These are phyloP conservation scores for Protaetia brevitarsis DNA, from an alignment of 1,140 invertebrate genomes.

Conservation along the genomic window DNA sequence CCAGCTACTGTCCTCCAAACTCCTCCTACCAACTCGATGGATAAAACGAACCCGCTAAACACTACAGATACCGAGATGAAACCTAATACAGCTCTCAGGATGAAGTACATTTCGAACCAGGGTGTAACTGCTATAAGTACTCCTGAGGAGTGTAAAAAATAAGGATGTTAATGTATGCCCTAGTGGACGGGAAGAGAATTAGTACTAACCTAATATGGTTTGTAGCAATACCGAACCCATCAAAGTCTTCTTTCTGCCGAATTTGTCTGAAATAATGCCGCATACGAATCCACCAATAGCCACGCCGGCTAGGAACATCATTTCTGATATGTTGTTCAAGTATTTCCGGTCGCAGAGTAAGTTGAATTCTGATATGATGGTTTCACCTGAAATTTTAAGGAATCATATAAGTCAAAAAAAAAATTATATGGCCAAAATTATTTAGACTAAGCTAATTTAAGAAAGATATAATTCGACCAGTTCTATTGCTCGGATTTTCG, in stretches of 20 bases:
- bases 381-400: slow-evolving; percentile 52
- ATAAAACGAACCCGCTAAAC: slow-evolving; percentile 68
- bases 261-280: slow-evolving; percentile 70
- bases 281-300: slow-evolving; percentile 67
- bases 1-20: slow-evolving; percentile 71
- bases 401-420: too few species aligned
- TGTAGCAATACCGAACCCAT: slow-evolving; percentile 68
- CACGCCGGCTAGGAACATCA: slow-evolving; percentile 66
- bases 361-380: slow-evolving; percentile 64
- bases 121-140: slow-evolving; percentile 60
- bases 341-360: slow-evolving; percentile 63
- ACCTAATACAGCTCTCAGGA: slow-evolving; percentile 61
- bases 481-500: too few species aligned
- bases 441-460: too few species aligned
- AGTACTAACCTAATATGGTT: slow-evolving; percentile 56
- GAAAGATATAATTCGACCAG: too few species aligned
- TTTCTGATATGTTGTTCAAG: slow-evolving; percentile 63
- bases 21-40: slow-evolving; percentile 69
- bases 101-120: slow-evolving; percentile 63
- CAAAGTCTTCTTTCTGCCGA: slow-evolving; percentile 71
- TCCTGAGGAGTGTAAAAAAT: slow-evolving; percentile 45
- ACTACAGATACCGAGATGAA: slow-evolving; percentile 70
- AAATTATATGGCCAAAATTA: not conserved
- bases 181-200: not conserved
- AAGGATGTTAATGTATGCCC: not conserved